Conservation (phyloP, 2,797 vertebrate genomes). For the Argya squamiceps region DNA sequence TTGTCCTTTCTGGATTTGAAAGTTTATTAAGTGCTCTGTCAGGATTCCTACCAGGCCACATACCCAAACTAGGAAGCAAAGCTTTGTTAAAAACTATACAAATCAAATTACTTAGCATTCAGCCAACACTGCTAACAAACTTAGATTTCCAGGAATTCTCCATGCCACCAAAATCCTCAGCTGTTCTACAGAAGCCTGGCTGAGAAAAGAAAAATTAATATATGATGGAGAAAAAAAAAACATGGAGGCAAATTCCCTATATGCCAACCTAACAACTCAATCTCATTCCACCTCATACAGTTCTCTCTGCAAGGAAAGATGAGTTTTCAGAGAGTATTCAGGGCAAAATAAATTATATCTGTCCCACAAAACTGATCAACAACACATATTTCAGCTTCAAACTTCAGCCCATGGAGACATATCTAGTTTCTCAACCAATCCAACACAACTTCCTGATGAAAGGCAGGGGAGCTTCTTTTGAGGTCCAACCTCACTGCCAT, state of each 20-base stretch:
- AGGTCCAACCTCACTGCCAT: accelerated
- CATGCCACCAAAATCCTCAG: background rate
- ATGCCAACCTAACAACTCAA: background rate
- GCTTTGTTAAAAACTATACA: constrained; percentile 19
- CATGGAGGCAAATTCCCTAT: background rate
- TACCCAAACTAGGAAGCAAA: constrained; percentile 37
- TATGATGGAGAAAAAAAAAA: background rate
- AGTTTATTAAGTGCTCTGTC: background rate
- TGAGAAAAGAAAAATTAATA: background rate
- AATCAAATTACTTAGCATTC: constrained; percentile 16
- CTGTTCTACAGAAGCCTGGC: background rate
- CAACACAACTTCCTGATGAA: background rate
- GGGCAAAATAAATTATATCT: background rate
- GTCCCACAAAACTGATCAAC: background rate
- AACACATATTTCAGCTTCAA: accelerated
- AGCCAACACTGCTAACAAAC: background rate
- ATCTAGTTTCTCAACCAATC: background rate
- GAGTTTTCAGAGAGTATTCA: accelerated
- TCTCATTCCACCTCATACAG: background rate
- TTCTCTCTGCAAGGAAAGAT: background rate
- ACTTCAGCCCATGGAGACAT: accelerated
- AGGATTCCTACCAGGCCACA: constrained; percentile 11
- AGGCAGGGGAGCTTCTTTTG: background rate
- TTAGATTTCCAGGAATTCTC: constrained; percentile 15
- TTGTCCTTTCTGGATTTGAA: background rate